Conservation (phyloP, 2,797 vertebrate species). For the Phyllotis vaccarum region DNA sequence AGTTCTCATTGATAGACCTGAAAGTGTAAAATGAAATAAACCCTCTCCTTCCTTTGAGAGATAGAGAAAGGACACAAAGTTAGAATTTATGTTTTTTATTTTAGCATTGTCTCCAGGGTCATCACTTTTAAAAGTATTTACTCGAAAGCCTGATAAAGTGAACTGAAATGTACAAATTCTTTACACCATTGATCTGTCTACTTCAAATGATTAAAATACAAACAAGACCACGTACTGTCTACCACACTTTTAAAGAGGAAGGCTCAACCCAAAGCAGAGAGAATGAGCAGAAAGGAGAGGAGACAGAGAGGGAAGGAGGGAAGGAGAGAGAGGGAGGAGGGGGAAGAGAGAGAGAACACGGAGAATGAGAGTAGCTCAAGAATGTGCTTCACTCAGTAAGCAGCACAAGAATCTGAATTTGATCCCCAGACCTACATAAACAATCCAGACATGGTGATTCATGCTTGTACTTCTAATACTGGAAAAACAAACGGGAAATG, state of each 20-base stretch:
- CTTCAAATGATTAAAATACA: neutral
- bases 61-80: neutral
- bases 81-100: constrained; percentile 53
- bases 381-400: neutral
- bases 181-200: neutral
- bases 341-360: neutral
- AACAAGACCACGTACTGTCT: neutral
- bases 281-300: neutral
- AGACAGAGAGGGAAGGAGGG: neutral
- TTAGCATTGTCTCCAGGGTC: neutral
- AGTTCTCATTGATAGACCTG: neutral
- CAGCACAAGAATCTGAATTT: neutral
- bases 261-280: neutral
- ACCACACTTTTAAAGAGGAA: neutral
- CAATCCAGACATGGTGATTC: no score
- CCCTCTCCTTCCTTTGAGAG: neutral
- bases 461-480: neutral
- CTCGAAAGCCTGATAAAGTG: neutral
- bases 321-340: no score
- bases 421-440: neutral
- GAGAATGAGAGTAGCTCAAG: neutral
- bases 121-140: neutral
- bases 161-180: neutral
- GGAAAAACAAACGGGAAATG: neutral
- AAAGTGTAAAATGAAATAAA: neutral